A percentile compares a stretch with the other conserved stretches of the same genome.
These are phyloP conservation scores for Celastrina argiolus DNA, from an alignment of 2,888 invertebrate species.

Conservation along the genomic window DNA sequence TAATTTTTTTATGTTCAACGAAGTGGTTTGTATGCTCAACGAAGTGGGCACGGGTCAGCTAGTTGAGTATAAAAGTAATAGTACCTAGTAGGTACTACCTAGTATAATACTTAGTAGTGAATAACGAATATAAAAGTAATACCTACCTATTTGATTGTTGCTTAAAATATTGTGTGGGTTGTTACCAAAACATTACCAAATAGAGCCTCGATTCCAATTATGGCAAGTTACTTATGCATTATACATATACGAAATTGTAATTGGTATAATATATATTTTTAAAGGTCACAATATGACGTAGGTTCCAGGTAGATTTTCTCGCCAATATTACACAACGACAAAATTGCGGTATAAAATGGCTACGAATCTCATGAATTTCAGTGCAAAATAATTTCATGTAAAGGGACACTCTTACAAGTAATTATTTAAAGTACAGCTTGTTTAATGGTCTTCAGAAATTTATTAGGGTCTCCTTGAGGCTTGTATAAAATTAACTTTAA, in stretches of 20 bases:
- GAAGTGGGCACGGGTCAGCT: no score
- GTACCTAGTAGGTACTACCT: no score
- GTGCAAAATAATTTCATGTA: conserved; percentile 1
- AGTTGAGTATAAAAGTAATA: no score
- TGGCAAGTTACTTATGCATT: background rate
- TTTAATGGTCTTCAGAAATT: background rate
- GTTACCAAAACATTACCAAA: background rate
- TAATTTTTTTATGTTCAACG: no score
- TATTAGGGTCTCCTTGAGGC: background rate
- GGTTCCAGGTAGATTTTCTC: background rate
- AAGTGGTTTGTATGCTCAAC: no score
- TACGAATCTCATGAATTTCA: background rate
- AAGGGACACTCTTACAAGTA: background rate
- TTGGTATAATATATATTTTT: background rate
- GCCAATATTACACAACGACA: background rate
- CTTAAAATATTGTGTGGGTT: no score
- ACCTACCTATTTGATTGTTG: no score
- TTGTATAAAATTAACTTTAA: background rate
- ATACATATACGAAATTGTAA: no score
- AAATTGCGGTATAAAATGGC: background rate
- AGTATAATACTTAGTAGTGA: no score
- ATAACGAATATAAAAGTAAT: no score
- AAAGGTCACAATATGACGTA: background rate
- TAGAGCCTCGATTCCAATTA: background rate
- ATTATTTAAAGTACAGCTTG: background rate